Evolutionary conservation across 2,797 vertebrate genomes (phyloP).

Genomic region (Scolopax bukidnonensis): DNA sequence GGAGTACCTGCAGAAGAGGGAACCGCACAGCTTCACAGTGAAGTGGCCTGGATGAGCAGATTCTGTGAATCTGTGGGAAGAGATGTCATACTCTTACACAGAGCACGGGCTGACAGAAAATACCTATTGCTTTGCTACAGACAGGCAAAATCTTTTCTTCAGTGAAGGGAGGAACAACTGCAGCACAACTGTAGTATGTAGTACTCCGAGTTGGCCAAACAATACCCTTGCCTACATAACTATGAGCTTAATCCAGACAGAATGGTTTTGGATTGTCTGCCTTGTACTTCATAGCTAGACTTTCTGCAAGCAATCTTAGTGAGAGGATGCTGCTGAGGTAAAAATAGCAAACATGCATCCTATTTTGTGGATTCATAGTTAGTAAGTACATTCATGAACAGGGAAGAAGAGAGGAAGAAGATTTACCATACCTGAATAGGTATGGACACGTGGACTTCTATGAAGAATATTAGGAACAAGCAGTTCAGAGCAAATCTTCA

Average conservation of each 20-base stretch:
- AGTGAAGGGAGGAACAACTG: background rate
- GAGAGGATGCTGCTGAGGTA: background rate
- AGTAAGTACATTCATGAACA: background rate
- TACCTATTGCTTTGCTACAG: background rate
- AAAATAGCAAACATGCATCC: background rate
- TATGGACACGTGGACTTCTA: background rate
- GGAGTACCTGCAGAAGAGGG: background rate
- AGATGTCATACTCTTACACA: background rate
- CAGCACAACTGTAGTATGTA: background rate
- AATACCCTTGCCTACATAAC: background rate
- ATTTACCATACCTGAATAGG: background rate
- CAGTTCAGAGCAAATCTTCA: background rate
- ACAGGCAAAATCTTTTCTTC: background rate
- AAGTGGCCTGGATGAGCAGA: background rate
- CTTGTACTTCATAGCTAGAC: background rate
- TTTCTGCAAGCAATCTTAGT: accelerated
- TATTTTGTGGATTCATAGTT: background rate
- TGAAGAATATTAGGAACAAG: background rate
- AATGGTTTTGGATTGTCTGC: background rate
- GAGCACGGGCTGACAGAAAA: background rate
- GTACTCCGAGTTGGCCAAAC: background rate
- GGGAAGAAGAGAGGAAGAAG: background rate
- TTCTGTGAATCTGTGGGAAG: background rate
- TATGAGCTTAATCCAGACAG: background rate
- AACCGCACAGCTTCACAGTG: background rate